phyloP scores from a whole-genome alignment of 2,113 vertebrate genomes.

The Chauna torquata region DNA sequence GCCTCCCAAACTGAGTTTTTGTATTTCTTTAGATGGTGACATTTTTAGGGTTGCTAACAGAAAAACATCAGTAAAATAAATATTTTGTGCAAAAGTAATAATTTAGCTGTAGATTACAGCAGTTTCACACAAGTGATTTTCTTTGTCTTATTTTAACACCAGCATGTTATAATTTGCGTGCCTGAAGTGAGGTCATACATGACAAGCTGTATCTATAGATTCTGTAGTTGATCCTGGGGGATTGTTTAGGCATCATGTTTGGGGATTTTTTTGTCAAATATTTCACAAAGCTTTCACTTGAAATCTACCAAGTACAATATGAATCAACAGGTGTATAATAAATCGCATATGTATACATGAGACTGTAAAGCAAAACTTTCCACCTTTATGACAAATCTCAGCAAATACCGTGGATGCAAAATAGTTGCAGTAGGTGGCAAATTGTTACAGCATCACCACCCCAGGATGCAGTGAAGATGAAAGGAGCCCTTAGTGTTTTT shows the following conservation, averaged over 20 bases:
- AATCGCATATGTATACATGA: background rate
- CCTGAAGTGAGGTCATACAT: background rate
- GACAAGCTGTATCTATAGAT: background rate
- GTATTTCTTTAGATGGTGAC: background rate
- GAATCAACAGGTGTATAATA: background rate
- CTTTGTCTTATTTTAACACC: background rate
- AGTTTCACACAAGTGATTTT: background rate
- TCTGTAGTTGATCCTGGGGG: background rate
- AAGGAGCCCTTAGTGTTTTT: background rate
- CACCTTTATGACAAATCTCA: conserved; percentile 41
- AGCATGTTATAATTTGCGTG: background rate
- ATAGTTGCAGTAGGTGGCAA: conserved; percentile 54
- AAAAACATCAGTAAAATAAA: background rate
- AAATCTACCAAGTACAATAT: background rate
- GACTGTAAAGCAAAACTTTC: conserved; percentile 35
- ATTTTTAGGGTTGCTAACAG: background rate
- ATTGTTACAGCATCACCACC: conserved; percentile 25
- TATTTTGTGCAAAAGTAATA: background rate
- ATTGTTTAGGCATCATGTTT: background rate
- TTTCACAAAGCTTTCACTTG: conserved; percentile 3
- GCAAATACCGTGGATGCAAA: conserved; percentile 52
- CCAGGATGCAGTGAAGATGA: conserved; percentile 45
- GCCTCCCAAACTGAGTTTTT: accelerated
- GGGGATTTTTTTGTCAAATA: background rate
- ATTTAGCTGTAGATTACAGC: background rate